Evolutionary conservation across 53 echinoderm and acorn worm species (phyloP).

Genomic region (Hippasteria phrygiana): DNA sequence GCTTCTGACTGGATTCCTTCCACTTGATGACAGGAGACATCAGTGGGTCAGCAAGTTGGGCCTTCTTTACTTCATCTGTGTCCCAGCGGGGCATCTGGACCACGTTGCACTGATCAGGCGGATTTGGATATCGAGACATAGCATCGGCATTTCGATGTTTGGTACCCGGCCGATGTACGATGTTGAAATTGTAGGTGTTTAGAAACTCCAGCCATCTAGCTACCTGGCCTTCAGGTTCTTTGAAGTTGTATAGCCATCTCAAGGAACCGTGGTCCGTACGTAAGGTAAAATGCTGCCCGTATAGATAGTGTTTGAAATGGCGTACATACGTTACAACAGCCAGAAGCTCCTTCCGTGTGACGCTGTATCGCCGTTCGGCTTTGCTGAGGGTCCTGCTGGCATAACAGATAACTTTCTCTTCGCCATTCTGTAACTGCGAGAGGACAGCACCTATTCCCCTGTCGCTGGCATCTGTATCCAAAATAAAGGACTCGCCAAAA

Average conservation of each 20-base stretch:
- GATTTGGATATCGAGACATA: background rate
- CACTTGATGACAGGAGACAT: slow-evolving; percentile 18
- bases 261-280: slow-evolving; percentile 18
- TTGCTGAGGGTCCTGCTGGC: slow-evolving; percentile 13
- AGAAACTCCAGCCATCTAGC: no score
- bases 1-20: slow-evolving; percentile 43
- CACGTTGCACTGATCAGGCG: background rate
- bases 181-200: slow-evolving; percentile 13
- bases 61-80: slow-evolving; percentile 5
- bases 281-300: background rate
- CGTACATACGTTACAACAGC: slow-evolving; percentile 24
- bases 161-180: slow-evolving; percentile 29
- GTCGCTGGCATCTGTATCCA: slow-evolving; percentile 46
- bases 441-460: slow-evolving; percentile 41
- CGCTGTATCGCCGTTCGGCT: slow-evolving; percentile 10
- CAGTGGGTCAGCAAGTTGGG: slow-evolving; percentile 20
- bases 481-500: background rate
- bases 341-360: slow-evolving; percentile 22
- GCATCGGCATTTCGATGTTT: slow-evolving; percentile 31
- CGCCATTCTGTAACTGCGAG: slow-evolving; percentile 13
- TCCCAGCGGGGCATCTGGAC: slow-evolving; percentile 13
- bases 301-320: slow-evolving; percentile 26
- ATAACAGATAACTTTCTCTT: slow-evolving; percentile 10
- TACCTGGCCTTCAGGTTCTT: no score
- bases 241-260: no score